Evolutionary conservation across 2,113 vertebrate species (phyloP).

Genomic region (Nansenia antarctica): DNA sequence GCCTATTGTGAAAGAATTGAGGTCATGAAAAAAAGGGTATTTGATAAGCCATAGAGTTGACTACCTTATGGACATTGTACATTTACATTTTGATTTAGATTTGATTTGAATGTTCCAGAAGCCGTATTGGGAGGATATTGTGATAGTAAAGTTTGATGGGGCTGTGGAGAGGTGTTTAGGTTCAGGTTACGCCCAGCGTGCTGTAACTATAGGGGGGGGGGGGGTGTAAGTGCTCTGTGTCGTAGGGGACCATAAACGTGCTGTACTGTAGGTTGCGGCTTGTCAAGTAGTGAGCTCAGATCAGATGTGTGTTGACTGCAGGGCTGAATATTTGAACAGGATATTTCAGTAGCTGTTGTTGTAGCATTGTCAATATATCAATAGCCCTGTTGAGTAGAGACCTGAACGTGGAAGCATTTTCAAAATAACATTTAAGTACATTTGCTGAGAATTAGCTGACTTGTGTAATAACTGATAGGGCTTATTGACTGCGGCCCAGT

Average conservation of each 20-base stretch:
- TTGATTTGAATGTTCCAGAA: constrained; percentile 21
- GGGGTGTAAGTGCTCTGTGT: constrained; percentile 53
- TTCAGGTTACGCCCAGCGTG: constrained; percentile 20
- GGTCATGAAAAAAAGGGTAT: background rate
- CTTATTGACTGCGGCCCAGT: constrained; percentile 72
- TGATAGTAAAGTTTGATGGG: constrained; percentile 45
- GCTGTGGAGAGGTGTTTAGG: constrained; percentile 34
- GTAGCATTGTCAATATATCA: constrained; percentile 79
- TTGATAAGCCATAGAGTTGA: constrained; percentile 16
- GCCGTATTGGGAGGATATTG: constrained; percentile 29
- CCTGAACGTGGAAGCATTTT: constrained; percentile 74
- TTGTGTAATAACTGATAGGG: constrained; percentile 79
- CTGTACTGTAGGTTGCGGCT: constrained; percentile 70
- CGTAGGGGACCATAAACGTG: constrained; percentile 71
- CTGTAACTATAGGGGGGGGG: constrained; percentile 36
- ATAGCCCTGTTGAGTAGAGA: constrained; percentile 73
- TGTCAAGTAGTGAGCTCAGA: constrained; percentile 63
- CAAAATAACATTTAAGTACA: constrained; percentile 79
- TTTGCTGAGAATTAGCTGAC: constrained; percentile 81
- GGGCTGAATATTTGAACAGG: constrained; percentile 82
- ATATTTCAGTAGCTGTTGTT: constrained; percentile 78
- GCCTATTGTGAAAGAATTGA: constrained; percentile 6
- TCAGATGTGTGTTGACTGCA: constrained; percentile 69
- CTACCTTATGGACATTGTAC: too few species aligned
- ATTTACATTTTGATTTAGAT: constrained; percentile 8